Evolutionary conservation across 2,888 invertebrate genomes (phyloP), one percentile per base, ranked within the genome.

Genomic region (Tridacna gigas): DNA sequence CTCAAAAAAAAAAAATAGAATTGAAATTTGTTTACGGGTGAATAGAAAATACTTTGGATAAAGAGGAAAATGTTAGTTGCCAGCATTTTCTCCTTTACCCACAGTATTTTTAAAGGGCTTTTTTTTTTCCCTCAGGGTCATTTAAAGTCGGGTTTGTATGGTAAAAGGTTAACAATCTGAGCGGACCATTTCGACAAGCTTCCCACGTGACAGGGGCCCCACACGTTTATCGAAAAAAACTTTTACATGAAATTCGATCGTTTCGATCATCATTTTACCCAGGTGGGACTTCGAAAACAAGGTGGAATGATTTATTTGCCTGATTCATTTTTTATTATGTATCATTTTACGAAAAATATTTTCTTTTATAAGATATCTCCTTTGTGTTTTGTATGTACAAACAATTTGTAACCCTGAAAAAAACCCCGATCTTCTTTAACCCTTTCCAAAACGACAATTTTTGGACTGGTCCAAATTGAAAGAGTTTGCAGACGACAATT

Each of bases 271-370:
- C 71, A 71, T 71, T 71, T 51, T 47, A 51, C 51, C 71, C 83
- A 83, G 83, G 80, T 83, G 83, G 71, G 63, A 69, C 75, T 65
- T 7, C 71, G 76, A 79, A 71, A 77, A 51, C 47, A 69, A 77
- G 75, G 51, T 74, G 61, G 80, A 73, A 80, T 83, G 80, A 83
- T 83, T 83, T 80, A 83, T 80, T 71, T 48, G 69, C 61, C 47
- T 66, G 74, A 80, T 83, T 80, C 76, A 73, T 74, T 80, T 83
- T 83, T 83, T 83, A 83, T 77, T 69, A 71, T 65, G 74, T 74
- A 80, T 83, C 80, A 74, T 63, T 79, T 79, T 79, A 73, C 79
- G 47, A 71, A 51, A 71, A 71, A 71, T 71, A 71, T 71, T 71
- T 71, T 71, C 71, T 71, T 71, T 71, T 51, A 51, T 71, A 51